Conservation (phyloP, 2,113 vertebrate species). For the Marmota flaviventris region DNA sequence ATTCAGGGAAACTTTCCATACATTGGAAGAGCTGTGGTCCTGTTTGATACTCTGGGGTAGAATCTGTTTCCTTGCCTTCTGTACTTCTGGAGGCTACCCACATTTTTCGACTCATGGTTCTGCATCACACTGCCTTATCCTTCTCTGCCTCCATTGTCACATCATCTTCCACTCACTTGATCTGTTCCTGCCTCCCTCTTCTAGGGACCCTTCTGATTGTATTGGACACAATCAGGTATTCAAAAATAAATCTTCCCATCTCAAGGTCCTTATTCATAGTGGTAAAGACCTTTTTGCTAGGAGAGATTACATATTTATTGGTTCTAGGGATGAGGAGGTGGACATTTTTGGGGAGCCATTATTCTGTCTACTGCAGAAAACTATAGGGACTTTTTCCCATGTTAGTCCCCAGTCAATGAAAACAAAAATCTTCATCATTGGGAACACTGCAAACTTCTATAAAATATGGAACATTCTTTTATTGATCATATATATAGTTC, state of each 20-base stretch:
- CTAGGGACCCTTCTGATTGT: neutral
- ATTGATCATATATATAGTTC: neutral
- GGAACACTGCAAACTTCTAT: neutral
- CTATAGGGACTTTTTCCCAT: neutral
- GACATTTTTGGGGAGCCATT: neutral
- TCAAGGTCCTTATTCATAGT: neutral
- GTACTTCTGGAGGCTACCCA: neutral
- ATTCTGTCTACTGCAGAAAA: neutral
- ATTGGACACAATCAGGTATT: neutral
- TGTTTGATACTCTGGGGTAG: neutral
- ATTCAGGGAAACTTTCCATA: neutral
- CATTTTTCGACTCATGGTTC: neutral
- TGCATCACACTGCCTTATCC: rapidly evolving
- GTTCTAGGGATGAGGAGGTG: neutral
- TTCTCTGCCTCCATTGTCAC: neutral
- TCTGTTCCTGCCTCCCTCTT: neutral
- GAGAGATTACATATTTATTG: neutral
- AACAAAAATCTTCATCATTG: neutral
- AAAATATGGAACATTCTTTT: neutral
- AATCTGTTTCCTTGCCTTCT: neutral
- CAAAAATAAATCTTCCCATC: neutral
- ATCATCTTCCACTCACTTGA: neutral
- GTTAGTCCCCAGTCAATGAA: neutral
- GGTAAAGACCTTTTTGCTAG: neutral
- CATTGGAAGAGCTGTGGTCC: neutral